A percentile compares a stretch with the other conserved stretches of the same genome.
Evolutionary conservation across 2,888 invertebrate genomes (phyloP).

Genomic region (Phengaris arion): DNA sequence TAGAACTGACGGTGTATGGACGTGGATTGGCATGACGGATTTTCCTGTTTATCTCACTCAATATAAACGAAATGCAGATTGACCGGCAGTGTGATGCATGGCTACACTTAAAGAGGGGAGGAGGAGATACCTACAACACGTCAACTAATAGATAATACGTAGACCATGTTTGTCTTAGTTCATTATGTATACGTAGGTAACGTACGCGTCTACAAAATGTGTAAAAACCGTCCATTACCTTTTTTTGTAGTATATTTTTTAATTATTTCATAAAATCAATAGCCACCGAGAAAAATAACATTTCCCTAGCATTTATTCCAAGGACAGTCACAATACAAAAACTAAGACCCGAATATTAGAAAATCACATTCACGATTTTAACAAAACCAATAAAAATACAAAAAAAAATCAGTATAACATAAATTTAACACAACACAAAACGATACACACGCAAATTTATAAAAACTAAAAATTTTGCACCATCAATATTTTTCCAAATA

Average conservation of each 20-base stretch:
- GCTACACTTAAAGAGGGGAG: no score
- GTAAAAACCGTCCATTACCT: neutral
- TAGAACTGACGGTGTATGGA: no score
- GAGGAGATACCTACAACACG: no score
- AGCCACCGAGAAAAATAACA: neutral
- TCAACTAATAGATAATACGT: no score
- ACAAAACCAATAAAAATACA: neutral
- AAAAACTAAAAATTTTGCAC: neutral
- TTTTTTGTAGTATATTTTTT: neutral
- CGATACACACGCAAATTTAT: neutral
- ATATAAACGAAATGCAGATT: no score
- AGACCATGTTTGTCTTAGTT: no score
- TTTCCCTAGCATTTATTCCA: neutral
- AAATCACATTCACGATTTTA: neutral
- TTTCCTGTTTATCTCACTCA: no score
- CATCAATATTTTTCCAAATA: neutral
- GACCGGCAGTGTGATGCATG: no score
- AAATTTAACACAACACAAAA: constrained; percentile 4
- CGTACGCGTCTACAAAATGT: no score
- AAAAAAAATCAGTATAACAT: neutral
- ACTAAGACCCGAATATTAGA: neutral
- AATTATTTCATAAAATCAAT: neutral
- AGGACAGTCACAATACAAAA: neutral
- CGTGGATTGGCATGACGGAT: no score
- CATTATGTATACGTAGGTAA: no score